These are phyloP conservation scores for Microctenopoma stevenorrisi DNA, from an alignment of 2,797 vertebrate genomes.

Conservation along the genomic window DNA sequence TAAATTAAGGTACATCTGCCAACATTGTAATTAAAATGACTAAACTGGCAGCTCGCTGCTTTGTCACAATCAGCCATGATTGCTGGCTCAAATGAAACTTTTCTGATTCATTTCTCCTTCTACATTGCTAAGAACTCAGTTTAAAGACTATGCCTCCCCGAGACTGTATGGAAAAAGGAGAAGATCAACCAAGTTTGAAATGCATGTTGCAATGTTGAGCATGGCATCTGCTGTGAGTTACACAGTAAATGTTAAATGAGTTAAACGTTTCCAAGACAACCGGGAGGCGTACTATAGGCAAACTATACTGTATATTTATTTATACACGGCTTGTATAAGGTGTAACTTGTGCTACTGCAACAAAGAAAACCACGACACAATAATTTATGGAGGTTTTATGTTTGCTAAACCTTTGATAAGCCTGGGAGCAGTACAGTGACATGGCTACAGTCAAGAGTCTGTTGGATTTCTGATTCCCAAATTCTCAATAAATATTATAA, in stretches of 20 bases:
- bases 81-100: slow-evolving; percentile 33
- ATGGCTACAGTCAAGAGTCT: neutral
- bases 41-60: slow-evolving; percentile 31
- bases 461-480: neutral
- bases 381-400: neutral
- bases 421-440: neutral
- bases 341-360: no score
- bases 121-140: neutral
- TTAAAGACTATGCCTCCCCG: slow-evolving; percentile 12
- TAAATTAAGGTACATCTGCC: slow-evolving; percentile 54
- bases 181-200: slow-evolving; percentile 8
- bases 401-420: neutral
- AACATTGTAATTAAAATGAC: slow-evolving; percentile 54
- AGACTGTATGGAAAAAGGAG: neutral
- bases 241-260: slow-evolving; percentile 18
- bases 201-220: neutral
- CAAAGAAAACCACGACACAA: no score
- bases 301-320: no score
- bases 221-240: neutral
- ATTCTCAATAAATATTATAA: neutral
- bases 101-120: slow-evolving; percentile 17
- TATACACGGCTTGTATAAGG: no score
- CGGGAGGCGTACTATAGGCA: neutral
- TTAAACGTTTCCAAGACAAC: neutral
- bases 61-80: slow-evolving; percentile 37